Conservation (phyloP, 2,113 vertebrate species). For the Setophaga kirtlandii region DNA sequence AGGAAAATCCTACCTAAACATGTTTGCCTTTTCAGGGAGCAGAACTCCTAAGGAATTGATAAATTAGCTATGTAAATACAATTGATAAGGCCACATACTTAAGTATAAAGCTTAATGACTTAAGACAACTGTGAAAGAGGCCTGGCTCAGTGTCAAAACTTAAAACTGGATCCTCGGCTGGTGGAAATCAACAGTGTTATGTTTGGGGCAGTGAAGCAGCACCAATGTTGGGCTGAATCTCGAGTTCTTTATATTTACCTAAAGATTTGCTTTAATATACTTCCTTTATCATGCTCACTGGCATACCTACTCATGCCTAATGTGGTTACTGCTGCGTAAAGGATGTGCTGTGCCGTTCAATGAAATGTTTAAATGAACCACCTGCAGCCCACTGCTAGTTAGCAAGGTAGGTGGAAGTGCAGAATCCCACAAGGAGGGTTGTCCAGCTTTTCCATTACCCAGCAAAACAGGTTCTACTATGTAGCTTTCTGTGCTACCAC, state of each 20-base stretch:
- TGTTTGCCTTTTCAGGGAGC: not conserved
- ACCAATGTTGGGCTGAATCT: not conserved
- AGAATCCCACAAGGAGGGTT: not conserved
- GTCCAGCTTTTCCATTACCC: not conserved
- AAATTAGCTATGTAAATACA: not conserved
- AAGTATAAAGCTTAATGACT: slow-evolving; percentile 2
- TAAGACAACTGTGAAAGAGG: not conserved
- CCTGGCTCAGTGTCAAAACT: not conserved
- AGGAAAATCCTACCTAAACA: not conserved
- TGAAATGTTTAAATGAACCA: not conserved
- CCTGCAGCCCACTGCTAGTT: not conserved
- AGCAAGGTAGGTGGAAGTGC: not conserved
- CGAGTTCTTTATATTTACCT: slow-evolving; percentile 3
- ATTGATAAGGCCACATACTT: not conserved
- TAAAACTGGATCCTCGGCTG: not conserved
- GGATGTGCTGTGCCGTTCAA: not conserved
- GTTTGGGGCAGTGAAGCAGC: not conserved
- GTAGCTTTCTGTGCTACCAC: not conserved
- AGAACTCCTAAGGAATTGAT: not conserved
- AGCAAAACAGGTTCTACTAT: not conserved
- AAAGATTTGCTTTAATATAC: not conserved
- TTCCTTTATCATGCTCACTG: not conserved
- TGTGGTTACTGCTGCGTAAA: not conserved
- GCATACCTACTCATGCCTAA: not conserved
- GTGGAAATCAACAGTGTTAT: not conserved